Base-by-base conservation (phyloP, 1,140 invertebrate species). In the Diachasma alloeum region DNA sequence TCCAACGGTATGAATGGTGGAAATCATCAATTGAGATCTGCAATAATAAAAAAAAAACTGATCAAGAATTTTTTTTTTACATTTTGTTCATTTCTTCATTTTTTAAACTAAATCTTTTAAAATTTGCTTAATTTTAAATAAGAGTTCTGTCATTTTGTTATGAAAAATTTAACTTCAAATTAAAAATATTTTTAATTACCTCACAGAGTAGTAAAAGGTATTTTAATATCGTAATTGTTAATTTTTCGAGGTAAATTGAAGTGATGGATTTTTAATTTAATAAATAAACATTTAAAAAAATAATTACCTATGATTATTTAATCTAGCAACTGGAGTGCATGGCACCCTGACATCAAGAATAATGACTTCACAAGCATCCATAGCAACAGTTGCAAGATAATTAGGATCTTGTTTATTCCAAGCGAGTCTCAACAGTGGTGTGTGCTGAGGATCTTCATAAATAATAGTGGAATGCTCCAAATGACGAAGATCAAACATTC, bases 341-440 rank as follows among this genome's bases (percentile, higher is more conserved):
- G 98, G 98, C 46, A 99, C 96, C 82, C 98, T 92, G 66, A 99
- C 97, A 91, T 99, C 98, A 78, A 99, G 91, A 84, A 99, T 99
- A 77, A 99, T 98, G 36, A 99, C 98, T 92, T 99, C 98, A 85
- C 96, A 97, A 8, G 98, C 97, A 90, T 99, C 97, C 96, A 99
- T 98, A 8, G 98, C 98, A 84, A 99, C 97, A 8, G 98, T 99
- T 36, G 98, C 97, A 76, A 99, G 92, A 90, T 99, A 99, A 92
- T 99, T 99, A 0, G 97, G 97, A 91, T 99, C 98, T 90, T 99
- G 97, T 90, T 99, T 99, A 89, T 99, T 99, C 98, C 98, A 99
- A 0, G 98, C 97, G 36, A 99, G 92, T 80, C 98, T 91, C 42
- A 99, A 90, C n/a, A 99, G 90, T 4, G 98, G 97, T 15, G 97